Evolutionary conservation across 2,797 vertebrate genomes (phyloP), one percentile per base, ranked within the genome.

Genomic region (Scyliorhinus canicula): DNA sequence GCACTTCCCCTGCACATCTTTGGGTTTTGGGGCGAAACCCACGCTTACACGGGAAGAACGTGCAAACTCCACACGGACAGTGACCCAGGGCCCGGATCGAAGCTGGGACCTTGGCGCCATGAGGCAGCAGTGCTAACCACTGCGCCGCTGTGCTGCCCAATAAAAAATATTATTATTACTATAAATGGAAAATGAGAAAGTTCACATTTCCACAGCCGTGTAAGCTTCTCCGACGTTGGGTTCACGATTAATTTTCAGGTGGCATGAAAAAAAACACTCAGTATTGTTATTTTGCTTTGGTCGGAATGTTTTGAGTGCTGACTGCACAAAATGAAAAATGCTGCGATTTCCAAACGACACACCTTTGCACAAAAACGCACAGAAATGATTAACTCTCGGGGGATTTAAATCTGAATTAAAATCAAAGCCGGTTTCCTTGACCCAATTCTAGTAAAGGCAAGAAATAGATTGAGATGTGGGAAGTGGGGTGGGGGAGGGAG

Each of bases 401-500:
- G 24, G 35, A 19, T 60, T 19, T 26, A 65, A 91, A 44, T 44
- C 26, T 4, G 7, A 91, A 91, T 91, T 65, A 65, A 91, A 91
- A 63, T 28, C 19, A 65, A 44, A 91, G n/a, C n/a, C 26, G 28
- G 2, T n/a, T 26, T 91, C 8, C 88, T 26, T 11, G 88, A 40
- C 8, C 21, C 7, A 44, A 91, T 91, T 16, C 14, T 60, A 60
- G 50, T 8, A 60, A 90, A 57, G 57, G 31, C 57, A 24, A 57
- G n/a, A n/a, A 63, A 40, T 65, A 65, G 1, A 91, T 63, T n/a
- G 40, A 82, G 21, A 26, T 63, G n/a, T 65, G 12, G 12, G n/a
- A n/a, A n/a, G n/a, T n/a, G n/a, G n/a, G n/a, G n/a, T n/a, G 8
- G 2, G 16, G 1, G 19, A 0, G 8, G 1, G n/a, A 57, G 35